Percentiles rank a stretch among this genome's conserved stretches.
Evolutionary conservation across 2,888 invertebrate genomes (phyloP).

Genomic region (Tetranychus truncatus): DNA sequence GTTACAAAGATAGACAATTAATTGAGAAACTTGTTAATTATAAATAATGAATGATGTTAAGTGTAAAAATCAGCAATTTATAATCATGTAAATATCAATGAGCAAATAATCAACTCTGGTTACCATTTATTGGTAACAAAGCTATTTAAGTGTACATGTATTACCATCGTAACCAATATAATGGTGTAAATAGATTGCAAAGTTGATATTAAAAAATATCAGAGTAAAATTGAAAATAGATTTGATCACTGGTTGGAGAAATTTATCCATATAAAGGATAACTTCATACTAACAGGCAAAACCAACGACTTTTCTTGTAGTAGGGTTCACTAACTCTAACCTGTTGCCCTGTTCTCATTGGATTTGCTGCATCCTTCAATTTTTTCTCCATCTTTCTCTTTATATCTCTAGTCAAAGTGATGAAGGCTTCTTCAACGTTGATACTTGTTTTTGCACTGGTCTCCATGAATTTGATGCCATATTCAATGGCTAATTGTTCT

Average conservation of each 20-base stretch:
- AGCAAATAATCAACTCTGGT: no score
- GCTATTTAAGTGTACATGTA: no score
- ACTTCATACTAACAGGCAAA: neutral
- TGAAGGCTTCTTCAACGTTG: constrained; percentile 94
- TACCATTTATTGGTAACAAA: no score
- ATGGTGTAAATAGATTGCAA: no score
- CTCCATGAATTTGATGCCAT: constrained; percentile 97
- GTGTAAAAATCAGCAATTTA: no score
- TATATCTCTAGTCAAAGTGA: constrained; percentile 87
- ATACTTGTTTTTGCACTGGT: constrained; percentile 95
- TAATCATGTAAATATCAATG: no score
- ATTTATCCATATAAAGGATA: neutral
- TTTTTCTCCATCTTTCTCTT: constrained; percentile 96
- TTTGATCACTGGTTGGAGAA: neutral
- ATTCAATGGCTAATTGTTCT: constrained; percentile 79
- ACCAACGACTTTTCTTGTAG: constrained; percentile 5
- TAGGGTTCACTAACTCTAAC: constrained; percentile 11
- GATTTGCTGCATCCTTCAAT: constrained; percentile 43
- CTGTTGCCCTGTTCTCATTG: constrained; percentile 10
- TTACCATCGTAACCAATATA: no score
- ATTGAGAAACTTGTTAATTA: no score
- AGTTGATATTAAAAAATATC: neutral
- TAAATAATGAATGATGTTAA: no score
- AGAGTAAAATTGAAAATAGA: no score
- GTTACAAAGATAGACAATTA: no score